A percentile compares a stretch with the other conserved stretches of the same genome.
These are phyloP conservation scores for Reinhardtius hippoglossoides DNA, from an alignment of 2,113 vertebrate species.

Conservation along the genomic window DNA sequence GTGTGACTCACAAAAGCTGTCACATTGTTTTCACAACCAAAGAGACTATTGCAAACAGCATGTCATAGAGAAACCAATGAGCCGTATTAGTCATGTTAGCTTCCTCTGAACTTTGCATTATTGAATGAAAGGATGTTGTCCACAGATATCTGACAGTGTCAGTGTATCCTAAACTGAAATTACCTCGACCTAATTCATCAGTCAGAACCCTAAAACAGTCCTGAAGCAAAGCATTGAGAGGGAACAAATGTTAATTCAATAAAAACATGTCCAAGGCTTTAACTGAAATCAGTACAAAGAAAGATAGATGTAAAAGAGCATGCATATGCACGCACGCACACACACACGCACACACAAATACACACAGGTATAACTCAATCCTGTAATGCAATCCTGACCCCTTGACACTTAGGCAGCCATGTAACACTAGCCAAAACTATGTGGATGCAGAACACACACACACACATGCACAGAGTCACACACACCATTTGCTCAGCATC, in stretches of 20 bases:
- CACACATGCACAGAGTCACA: conserved; percentile 22
- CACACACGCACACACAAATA: conserved; percentile 31
- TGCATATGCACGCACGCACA: conserved; percentile 6
- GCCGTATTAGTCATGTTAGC: not conserved
- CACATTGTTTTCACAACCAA: not conserved
- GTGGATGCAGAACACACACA: conserved; percentile 46
- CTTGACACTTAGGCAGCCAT: conserved; percentile 62
- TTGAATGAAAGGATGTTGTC: not conserved
- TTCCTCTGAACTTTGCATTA: not conserved
- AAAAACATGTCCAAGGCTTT: not conserved
- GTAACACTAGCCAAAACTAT: conserved; percentile 76
- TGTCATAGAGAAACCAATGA: not conserved
- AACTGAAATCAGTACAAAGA: conserved; percentile 15
- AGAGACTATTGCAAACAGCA: not conserved
- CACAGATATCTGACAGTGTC: no score
- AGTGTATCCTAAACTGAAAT: not conserved
- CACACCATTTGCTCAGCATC: conserved; percentile 60
- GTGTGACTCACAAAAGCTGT: not conserved
- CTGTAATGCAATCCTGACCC: conserved; percentile 74
- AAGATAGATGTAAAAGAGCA: conserved; percentile 5
- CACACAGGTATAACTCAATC: conserved; percentile 61
- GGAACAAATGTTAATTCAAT: not conserved
- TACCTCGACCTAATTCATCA: not conserved
- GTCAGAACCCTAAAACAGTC: no score
- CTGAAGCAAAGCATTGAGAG: not conserved